phyloP scores from a whole-genome alignment of 2,113 vertebrate species.

The Picathartes gymnocephalus region DNA sequence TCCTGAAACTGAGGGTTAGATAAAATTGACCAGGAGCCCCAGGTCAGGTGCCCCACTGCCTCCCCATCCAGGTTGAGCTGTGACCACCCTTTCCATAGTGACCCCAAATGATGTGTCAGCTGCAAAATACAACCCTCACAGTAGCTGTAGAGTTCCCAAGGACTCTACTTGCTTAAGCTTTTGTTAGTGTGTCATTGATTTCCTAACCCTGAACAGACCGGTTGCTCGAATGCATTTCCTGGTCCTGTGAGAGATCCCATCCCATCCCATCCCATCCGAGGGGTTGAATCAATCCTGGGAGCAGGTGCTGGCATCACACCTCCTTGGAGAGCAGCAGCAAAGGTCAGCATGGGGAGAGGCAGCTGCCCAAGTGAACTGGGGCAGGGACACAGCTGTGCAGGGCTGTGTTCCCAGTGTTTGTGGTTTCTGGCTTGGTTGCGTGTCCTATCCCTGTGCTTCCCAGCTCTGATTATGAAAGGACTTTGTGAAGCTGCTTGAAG shows the following conservation, averaged over 20 bases:
- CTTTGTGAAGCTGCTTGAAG: not conserved
- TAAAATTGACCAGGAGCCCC: not conserved
- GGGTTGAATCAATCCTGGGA: not conserved
- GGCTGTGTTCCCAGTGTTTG: not conserved
- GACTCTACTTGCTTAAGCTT: not conserved
- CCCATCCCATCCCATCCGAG: accelerated
- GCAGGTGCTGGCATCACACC: accelerated
- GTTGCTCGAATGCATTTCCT: accelerated
- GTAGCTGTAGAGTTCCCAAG: not conserved
- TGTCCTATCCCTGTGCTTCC: not conserved
- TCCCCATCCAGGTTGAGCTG: accelerated
- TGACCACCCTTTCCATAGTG: not conserved
- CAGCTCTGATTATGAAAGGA: not conserved
- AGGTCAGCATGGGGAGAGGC: accelerated
- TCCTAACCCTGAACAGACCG: not conserved
- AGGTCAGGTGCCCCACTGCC: not conserved
- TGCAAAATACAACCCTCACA: not conserved
- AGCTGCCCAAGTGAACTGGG: not conserved
- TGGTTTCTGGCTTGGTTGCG: accelerated
- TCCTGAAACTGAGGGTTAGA: not conserved
- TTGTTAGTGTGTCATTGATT: not conserved
- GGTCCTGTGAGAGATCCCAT: not conserved
- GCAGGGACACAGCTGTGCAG: accelerated
- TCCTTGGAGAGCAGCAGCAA: not conserved
- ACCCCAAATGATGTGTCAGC: not conserved